phyloP scores from a whole-genome alignment of 2,888 invertebrate species.

The Cyclophora punctaria region DNA sequence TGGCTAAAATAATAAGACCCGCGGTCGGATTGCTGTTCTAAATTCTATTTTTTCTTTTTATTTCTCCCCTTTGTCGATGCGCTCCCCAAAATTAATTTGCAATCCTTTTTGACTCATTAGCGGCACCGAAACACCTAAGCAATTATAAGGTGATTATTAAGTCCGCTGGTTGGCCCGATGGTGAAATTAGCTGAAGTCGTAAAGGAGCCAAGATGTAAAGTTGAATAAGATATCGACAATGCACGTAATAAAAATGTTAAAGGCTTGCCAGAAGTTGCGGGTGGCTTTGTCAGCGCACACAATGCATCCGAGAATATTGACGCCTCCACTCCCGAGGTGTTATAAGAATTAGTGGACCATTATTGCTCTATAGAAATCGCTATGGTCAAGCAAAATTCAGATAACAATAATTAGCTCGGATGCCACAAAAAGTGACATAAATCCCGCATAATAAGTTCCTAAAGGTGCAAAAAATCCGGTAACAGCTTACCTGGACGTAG shows the following conservation, averaged over 20 bases:
- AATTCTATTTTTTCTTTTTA: slow-evolving; percentile 66
- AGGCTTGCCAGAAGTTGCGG: slow-evolving; percentile 65
- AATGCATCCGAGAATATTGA: slow-evolving; percentile 57
- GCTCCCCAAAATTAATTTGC: slow-evolving; percentile 54
- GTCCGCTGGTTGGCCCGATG: slow-evolving; percentile 5
- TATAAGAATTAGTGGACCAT: slow-evolving; percentile 71
- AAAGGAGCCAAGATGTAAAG: slow-evolving; percentile 31
- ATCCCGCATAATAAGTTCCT: slow-evolving; percentile 71
- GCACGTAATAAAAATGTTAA: slow-evolving; percentile 62
- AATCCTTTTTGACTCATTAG: slow-evolving; percentile 45
- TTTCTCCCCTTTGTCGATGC: slow-evolving; percentile 48
- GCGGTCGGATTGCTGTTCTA: slow-evolving; percentile 62
- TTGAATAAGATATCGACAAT: slow-evolving; percentile 63
- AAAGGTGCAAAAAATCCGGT: slow-evolving; percentile 54
- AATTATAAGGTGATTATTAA: slow-evolving; percentile 29
- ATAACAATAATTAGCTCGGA: slow-evolving; percentile 74
- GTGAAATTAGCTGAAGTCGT: slow-evolving; percentile 15
- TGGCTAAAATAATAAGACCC: slow-evolving; percentile 73
- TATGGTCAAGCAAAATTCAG: slow-evolving; percentile 67
- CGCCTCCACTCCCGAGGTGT: slow-evolving; percentile 66
- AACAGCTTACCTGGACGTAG: slow-evolving; percentile 59
- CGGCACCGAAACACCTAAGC: slow-evolving; percentile 36
- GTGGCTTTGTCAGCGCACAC: slow-evolving; percentile 59
- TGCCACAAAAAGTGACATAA: slow-evolving; percentile 72
- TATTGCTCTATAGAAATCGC: slow-evolving; percentile 62